Percentiles rank a stretch among this genome's conserved stretches.
phyloP scores from a whole-genome alignment of 2,888 invertebrate genomes.

The Dicranocentrus wangi region DNA sequence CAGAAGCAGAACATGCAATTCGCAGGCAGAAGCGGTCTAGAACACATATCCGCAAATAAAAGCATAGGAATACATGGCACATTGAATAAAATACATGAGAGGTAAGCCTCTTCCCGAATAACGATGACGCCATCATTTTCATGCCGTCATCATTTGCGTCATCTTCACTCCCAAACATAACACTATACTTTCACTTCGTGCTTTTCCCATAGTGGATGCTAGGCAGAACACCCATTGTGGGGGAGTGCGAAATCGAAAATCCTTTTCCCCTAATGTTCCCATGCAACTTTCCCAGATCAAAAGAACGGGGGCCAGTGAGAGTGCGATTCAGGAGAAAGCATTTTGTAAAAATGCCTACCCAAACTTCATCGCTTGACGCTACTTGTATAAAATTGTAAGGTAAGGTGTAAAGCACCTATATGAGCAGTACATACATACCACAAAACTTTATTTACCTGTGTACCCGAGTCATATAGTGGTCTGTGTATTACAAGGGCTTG shows the following conservation, averaged over 20 bases:
- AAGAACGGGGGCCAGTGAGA: conserved; percentile 2
- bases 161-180: conserved; percentile 62
- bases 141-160: conserved; percentile 72
- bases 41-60: neutral
- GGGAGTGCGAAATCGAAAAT: conserved; percentile 47
- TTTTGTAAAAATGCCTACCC: neutral
- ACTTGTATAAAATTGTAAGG: too few species aligned
- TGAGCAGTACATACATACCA: neutral
- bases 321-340: conserved; percentile 8
- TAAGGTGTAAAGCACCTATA: neutral
- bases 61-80: conserved; percentile 16
- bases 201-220: conserved; percentile 27
- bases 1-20: conserved; percentile 1
- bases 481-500: too few species aligned
- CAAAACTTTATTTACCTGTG: neutral
- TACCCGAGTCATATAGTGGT: neutral
- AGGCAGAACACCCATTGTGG: conserved; percentile 54
- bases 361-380: neutral
- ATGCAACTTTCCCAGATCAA: conserved; percentile 4
- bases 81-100: neutral
- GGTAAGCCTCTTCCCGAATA: conserved; percentile 35
- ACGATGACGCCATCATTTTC: conserved; percentile 71
- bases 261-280: neutral
- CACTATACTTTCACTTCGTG: conserved; percentile 41
- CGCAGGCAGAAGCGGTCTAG: neutral